Base-by-base conservation (phyloP, 2,797 vertebrate genomes). In the Carcharodon carcharias region DNA sequence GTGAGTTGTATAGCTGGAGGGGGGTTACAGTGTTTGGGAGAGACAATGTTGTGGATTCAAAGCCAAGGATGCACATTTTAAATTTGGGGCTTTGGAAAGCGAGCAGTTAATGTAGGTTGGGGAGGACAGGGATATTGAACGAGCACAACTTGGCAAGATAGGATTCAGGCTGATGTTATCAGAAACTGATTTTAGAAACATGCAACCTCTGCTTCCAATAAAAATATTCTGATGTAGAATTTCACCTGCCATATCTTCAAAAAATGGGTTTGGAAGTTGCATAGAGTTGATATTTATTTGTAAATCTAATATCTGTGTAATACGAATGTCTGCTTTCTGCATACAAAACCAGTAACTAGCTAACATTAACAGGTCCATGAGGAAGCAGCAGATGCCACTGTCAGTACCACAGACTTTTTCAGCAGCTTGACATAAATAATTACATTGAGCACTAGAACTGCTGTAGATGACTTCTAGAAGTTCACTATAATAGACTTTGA, bases 391-490 rank as follows among this genome's bases (percentile, higher is more conserved):
- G 69, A 71, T 95, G 94, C 94, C 45, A 54, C 14, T 77, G 94
- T 77, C 94, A 95, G 94, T 26, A n/a, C 94, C 54, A 92, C 56
- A 95, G 94, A 54, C 67, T 35, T 95, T 77, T 77, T 56, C 50
- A 95, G 45, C 94, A 95, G 94, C 50, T 95, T 95, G 94, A 58
- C 94, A 95, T 95, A 35, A 56, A 54, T 77, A 71, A 77, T 73
- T 77, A 95, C 65, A 16, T 31, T 21, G 50, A 73, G 54, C 69
- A 95, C 69, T 28, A 77, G 50, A 95, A 95, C 94, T 95, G 94
- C 94, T 95, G 94, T 77, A 7, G 28, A 77, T 95, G 94, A 95
- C 94, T 95, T 95, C 94, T 95, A 73, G 69, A 54, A 73, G 94
- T 95, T 77, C 69, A 77, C 14, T 56, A 95, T 77, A 95, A 77